Evolutionary conservation across 2,113 vertebrate species (phyloP), one percentile per base, ranked within the genome.

Genomic region (Eolophus roseicapilla): DNA sequence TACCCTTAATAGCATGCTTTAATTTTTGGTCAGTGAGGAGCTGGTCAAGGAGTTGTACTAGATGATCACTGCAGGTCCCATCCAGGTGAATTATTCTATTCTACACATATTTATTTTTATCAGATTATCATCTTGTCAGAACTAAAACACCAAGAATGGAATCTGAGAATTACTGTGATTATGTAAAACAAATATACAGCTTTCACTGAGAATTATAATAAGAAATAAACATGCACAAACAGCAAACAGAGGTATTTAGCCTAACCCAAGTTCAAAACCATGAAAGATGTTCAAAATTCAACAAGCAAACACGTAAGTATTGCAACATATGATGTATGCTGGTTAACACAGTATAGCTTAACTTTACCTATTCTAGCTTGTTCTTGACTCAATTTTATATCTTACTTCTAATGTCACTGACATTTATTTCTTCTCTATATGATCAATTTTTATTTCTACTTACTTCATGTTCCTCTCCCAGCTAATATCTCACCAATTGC

Each of bases 1-100:
- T 16, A 29, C 1, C 7, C 3, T 33, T 65, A 1, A n/a, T 47
- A 55, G 8, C 4, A 47, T 5, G 3, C 9, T n/a, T 55, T 55
- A 65, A 27, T 23, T 27, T 74, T 27, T 39, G 13, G 18, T 75
- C 28, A 86, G 24, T 5, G 4, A 19, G n/a, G 35, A 24, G n/a
- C 18, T 15, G n/a, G 24, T 24, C 43, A 76, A 35, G 19, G 7
- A 43, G 13, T 23, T 86, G 29, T 28, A n/a, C n/a, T 23, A 46
- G 7, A 28, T 39, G n/a, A 25, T 65, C 2, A 0, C 5, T 75
- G 49, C 8, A 47, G 27, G 14, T 39, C 21, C 11, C 23, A 67
- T 47, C 18, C 41, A 55, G 19, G 14, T 11, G 19, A 28, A 49
- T 33, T 57, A 23, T 13, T 57, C 55, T 57, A 57, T 57, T n/a